Conservation (phyloP, 2,888 invertebrate species). For the Lasioglossum leucozonium region DNA sequence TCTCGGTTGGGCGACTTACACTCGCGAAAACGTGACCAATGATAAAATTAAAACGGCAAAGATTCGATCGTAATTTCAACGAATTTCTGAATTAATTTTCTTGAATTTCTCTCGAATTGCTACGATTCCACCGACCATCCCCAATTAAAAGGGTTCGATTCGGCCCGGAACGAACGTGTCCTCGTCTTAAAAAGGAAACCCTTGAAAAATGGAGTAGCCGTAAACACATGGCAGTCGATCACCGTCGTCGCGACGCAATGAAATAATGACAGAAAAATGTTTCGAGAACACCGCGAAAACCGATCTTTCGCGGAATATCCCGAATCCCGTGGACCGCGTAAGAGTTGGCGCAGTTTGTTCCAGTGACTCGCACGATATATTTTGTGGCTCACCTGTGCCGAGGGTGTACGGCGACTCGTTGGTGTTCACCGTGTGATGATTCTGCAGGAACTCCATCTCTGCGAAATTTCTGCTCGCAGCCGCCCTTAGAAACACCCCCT, state of each 20-base stretch:
- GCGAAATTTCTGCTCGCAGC: conserved; percentile 80
- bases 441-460: conserved; percentile 85
- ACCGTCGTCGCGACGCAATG: neutral
- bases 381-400: conserved; percentile 79
- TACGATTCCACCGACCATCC: neutral
- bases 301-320: neutral
- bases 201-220: neutral
- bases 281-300: neutral
- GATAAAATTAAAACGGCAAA: too few relatives aligned
- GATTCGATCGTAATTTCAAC: too few relatives aligned
- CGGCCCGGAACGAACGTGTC: neutral
- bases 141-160: neutral
- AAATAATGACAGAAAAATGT: neutral
- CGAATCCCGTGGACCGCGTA: neutral
- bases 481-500: conserved; percentile 82
- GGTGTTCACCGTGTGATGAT: conserved; percentile 84
- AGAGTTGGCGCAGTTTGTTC: neutral
- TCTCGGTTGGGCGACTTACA: too few relatives aligned
- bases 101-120: too few relatives aligned
- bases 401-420: conserved; percentile 83
- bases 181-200: neutral
- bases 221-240: neutral
- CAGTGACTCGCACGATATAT: neutral
- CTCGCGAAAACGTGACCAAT: too few relatives aligned
- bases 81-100: too few relatives aligned